Conservation (phyloP, 2,113 vertebrate genomes). For the Zosterops japonicus region DNA sequence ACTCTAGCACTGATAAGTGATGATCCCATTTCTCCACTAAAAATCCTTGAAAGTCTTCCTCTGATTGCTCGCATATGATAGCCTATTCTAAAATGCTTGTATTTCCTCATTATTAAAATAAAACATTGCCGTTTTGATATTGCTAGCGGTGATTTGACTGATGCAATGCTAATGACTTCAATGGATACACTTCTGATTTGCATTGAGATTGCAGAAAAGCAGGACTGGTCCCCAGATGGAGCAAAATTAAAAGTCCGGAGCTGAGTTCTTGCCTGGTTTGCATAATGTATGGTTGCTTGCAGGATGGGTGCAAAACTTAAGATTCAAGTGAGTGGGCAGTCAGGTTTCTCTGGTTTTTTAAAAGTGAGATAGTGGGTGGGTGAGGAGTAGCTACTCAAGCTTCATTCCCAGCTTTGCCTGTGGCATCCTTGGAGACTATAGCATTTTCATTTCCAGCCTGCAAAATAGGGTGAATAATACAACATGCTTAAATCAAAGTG, state of each 20-base stretch:
- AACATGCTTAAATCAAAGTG: constrained; percentile 41
- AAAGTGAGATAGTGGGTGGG: constrained; percentile 10
- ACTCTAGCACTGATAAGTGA: background rate
- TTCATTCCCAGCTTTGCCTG: constrained; percentile 15
- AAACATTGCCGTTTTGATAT: constrained; percentile 4
- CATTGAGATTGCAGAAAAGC: constrained; percentile 31
- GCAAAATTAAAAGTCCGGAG: constrained; percentile 24
- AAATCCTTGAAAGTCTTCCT: background rate
- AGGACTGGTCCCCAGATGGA: constrained; percentile 48
- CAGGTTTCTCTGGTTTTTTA: constrained; percentile 7
- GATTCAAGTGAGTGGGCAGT: constrained; percentile 37
- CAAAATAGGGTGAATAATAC: constrained; percentile 37
- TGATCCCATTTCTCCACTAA: background rate
- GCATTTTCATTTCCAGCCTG: constrained; percentile 25
- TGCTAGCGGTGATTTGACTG: constrained; percentile 35
- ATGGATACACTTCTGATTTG: constrained; percentile 39
- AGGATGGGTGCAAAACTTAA: constrained; percentile 44
- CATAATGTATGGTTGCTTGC: constrained; percentile 23
- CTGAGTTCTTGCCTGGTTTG: constrained; percentile 36
- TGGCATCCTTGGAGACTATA: background rate
- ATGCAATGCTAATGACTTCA: constrained; percentile 51
- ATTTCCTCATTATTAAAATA: constrained; percentile 25
- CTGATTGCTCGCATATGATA: background rate
- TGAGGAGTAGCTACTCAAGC: background rate
- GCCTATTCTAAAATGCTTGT: background rate